These are phyloP conservation scores for Calliopum simillimum DNA, from an alignment of 2,888 invertebrate genomes.

Conservation along the genomic window DNA sequence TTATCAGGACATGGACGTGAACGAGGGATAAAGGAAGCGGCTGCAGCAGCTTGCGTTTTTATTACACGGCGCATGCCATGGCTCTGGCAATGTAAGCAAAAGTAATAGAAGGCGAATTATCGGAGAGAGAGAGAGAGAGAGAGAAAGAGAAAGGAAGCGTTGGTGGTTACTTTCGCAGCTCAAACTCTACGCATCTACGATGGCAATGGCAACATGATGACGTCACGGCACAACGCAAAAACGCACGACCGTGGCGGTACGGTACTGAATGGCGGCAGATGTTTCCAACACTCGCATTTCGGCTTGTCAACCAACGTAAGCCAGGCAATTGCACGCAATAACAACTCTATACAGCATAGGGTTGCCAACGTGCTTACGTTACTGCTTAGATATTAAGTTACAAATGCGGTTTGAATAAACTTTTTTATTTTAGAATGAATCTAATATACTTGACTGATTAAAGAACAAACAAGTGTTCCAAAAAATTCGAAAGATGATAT, in stretches of 20 bases:
- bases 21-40: background rate
- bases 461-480: too few species aligned
- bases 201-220: constrained; percentile 14
- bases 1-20: too few species aligned
- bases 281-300: constrained; percentile 5
- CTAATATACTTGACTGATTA: too few species aligned
- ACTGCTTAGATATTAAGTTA: too few species aligned
- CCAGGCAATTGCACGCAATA: constrained; percentile 3
- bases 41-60: constrained; percentile 17
- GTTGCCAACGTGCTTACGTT: constrained; percentile 5
- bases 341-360: background rate
- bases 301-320: constrained; percentile 10
- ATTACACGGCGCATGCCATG: constrained; percentile 24
- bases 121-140: constrained; percentile 24
- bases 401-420: too few species aligned
- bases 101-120: background rate
- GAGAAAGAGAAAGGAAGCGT: constrained; percentile 13
- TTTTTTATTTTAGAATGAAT: too few species aligned
- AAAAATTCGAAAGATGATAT: too few species aligned
- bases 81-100: background rate
- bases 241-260: background rate
- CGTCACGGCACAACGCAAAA: constrained; percentile 18
- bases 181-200: background rate
- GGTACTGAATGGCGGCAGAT: constrained; percentile 27
- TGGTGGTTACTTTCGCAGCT: constrained; percentile 19